phyloP scores from a whole-genome alignment of 2,888 invertebrate genomes.

The Phengaris arion region DNA sequence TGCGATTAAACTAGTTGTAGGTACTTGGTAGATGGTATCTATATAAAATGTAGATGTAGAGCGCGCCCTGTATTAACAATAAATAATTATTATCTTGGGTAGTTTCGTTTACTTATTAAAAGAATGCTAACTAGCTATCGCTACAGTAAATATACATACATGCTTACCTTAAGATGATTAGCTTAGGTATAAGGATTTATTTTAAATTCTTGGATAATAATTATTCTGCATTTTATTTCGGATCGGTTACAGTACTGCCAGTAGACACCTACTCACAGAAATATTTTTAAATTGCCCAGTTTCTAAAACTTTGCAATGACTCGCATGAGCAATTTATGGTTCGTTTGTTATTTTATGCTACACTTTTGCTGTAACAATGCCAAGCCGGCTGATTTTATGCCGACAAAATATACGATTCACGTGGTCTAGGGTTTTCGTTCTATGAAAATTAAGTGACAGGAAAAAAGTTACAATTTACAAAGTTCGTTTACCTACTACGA shows the following conservation, averaged over 20 bases:
- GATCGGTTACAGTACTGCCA: no score
- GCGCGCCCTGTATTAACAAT: neutral
- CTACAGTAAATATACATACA: no score
- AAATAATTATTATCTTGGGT: neutral
- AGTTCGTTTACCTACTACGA: neutral
- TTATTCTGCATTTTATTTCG: no score
- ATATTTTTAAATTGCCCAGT: neutral
- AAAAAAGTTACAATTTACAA: neutral
- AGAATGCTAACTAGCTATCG: no score
- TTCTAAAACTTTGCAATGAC: neutral
- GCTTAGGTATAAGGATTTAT: no score
- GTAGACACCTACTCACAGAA: neutral
- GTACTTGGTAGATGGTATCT: neutral
- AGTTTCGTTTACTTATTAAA: no score
- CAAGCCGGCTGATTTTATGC: neutral
- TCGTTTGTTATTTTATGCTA: neutral
- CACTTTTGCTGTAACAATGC: neutral
- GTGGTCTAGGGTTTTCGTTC: neutral
- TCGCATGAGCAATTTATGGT: neutral
- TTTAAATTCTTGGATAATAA: no score
- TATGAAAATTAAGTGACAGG: no score
- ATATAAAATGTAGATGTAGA: neutral
- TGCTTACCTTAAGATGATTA: no score
- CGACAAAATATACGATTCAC: neutral
- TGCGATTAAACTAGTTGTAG: conserved; percentile 3